Evolutionary conservation across 2,113 vertebrate species (phyloP).

Genomic region (Nothobranchius furzeri): DNA sequence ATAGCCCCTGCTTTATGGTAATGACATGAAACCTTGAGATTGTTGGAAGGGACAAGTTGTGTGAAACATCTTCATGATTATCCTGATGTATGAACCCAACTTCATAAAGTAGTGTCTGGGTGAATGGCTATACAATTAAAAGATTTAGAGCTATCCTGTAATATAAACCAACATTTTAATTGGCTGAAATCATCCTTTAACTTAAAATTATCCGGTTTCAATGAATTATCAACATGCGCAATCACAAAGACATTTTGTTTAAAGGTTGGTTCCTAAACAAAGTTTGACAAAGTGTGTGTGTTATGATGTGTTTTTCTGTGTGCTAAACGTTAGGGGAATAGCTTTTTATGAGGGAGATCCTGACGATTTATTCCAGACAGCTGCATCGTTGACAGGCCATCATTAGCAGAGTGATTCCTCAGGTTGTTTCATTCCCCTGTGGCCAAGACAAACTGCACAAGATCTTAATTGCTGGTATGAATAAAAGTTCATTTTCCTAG

Average conservation of each 20-base stretch:
- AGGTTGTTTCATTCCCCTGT: conserved; percentile 78
- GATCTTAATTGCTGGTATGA: conserved; percentile 82
- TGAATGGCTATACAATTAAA: too few species aligned
- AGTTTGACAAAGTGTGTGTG: conserved; percentile 39
- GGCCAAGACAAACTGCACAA: conserved; percentile 80
- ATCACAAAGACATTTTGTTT: conserved; percentile 13
- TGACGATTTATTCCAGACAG: conserved; percentile 85
- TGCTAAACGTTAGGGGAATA: conserved; percentile 75
- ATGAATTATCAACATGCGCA: too few species aligned
- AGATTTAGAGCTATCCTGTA: too few species aligned
- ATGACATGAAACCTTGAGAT: too few species aligned
- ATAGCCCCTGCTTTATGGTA: too few species aligned
- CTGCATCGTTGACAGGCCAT: conserved; percentile 84
- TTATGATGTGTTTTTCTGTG: conserved; percentile 24
- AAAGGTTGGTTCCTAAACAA: conserved; percentile 52
- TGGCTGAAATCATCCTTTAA: too few species aligned
- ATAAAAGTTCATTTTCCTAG: conserved; percentile 81
- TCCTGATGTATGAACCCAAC: too few species aligned
- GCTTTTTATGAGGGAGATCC: conserved; percentile 74
- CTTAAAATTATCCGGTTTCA: too few species aligned
- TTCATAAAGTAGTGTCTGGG: too few species aligned
- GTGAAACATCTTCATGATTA: too few species aligned
- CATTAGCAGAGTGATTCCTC: conserved; percentile 82
- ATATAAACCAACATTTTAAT: too few species aligned
- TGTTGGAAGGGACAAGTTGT: too few species aligned